These are phyloP conservation scores for Ceratina japonica DNA, from an alignment of 1,140 invertebrate species.

Conservation along the genomic window DNA sequence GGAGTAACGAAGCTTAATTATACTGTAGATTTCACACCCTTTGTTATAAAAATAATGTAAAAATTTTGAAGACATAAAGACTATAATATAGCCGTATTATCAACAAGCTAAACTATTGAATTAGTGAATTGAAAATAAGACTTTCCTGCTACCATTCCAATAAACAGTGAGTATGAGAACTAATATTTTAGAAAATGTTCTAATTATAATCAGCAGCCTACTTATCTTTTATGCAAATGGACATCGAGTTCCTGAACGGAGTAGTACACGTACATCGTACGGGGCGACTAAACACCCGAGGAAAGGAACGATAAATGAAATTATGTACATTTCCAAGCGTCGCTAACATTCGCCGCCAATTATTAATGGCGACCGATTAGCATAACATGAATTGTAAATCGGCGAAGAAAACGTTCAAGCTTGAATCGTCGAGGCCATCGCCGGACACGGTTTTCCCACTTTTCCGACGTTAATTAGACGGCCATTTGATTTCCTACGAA, in stretches of 20 bases:
- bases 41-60: background rate
- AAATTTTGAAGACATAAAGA: too few species aligned
- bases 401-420: too few species aligned
- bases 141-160: too few species aligned
- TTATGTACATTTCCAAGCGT: constrained; percentile 21
- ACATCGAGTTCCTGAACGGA: constrained; percentile 38
- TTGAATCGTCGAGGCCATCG: constrained; percentile 6
- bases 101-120: too few species aligned
- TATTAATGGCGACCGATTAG: constrained; percentile 25
- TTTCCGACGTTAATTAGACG: constrained; percentile 26
- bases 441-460: background rate
- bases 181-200: too few species aligned
- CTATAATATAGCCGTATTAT: too few species aligned
- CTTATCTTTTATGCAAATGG: constrained; percentile 48
- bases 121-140: too few species aligned
- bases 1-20: constrained; percentile 37
- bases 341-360: constrained; percentile 47
- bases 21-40: constrained; percentile 11
- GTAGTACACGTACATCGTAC: background rate
- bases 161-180: too few species aligned
- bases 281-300: constrained; percentile 7
- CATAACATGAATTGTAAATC: constrained; percentile 29
- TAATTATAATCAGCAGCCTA: constrained; percentile 27
- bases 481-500: constrained; percentile 3
- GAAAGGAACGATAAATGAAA: constrained; percentile 46